phyloP scores from a whole-genome alignment of 2,113 vertebrate species.

The Microcebus ravelobensis region DNA sequence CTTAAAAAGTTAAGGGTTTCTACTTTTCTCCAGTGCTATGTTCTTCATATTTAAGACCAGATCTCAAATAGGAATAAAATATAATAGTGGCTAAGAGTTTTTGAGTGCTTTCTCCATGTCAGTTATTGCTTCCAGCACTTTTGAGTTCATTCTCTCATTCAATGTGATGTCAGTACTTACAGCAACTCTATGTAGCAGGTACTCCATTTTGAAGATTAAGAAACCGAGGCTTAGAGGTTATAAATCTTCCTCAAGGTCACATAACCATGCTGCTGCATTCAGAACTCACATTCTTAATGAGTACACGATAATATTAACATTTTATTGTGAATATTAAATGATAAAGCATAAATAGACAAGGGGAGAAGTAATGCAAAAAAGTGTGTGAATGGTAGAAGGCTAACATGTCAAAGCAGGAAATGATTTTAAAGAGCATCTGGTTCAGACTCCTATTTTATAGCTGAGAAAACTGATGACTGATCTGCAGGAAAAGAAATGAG shows the following conservation, averaged over 20 bases:
- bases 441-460: neutral
- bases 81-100: neutral
- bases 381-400: neutral
- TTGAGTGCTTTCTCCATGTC: neutral
- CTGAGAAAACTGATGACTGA: conserved; percentile 17
- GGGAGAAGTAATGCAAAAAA: neutral
- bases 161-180: neutral
- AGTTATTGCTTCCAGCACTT: neutral
- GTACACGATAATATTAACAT: neutral
- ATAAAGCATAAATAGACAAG: neutral
- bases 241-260: neutral
- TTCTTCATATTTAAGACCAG: neutral
- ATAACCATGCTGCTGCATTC: neutral
- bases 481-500: neutral
- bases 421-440: neutral
- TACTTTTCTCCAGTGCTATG: neutral
- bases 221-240: neutral
- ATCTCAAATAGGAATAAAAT: neutral
- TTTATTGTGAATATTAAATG: neutral
- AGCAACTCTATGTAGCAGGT: neutral
- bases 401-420: neutral
- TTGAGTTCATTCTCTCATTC: conserved; percentile 4
- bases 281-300: neutral
- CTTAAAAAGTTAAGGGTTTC: conserved; percentile 35
- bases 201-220: neutral